These are phyloP conservation scores for Microtus oregoni DNA, from an alignment of 2,113 vertebrate species.

Conservation along the genomic window DNA sequence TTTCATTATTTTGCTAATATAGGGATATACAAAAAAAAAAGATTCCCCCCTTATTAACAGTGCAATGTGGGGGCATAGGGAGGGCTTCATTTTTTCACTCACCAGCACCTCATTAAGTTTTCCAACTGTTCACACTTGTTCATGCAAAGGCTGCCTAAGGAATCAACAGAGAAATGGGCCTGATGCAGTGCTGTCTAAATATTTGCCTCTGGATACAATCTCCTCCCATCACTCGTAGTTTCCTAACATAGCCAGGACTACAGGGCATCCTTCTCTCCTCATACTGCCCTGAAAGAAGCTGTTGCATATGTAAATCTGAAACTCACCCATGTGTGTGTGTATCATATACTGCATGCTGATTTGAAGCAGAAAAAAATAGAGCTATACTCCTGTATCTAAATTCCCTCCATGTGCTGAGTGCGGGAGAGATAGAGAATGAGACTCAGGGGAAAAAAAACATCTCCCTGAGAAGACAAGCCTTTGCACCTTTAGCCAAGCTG, in stretches of 20 bases:
- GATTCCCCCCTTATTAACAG: constrained; percentile 41
- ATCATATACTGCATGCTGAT: constrained; percentile 6
- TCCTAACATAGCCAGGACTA: constrained; percentile 19
- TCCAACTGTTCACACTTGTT: constrained; percentile 37
- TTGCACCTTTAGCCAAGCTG: background rate
- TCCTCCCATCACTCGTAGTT: background rate
- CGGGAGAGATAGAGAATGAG: background rate
- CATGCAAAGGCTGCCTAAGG: constrained; percentile 31
- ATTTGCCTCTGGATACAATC: background rate
- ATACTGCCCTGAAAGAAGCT: background rate
- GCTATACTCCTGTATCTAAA: background rate
- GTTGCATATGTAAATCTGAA: constrained; percentile 49
- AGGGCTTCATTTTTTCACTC: constrained; percentile 5
- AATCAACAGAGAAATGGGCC: constrained; percentile 50
- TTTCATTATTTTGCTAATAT: constrained; percentile 52
- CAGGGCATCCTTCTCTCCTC: background rate
- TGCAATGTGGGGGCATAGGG: background rate
- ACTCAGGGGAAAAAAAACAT: background rate
- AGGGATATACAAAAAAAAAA: constrained; percentile 28
- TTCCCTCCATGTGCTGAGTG: background rate
- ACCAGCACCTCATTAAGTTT: constrained; percentile 62
- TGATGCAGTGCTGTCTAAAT: constrained; percentile 49
- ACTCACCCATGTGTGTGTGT: background rate
- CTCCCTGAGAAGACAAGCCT: background rate
- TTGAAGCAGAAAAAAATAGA: background rate